Percentiles rank a stretch among this genome's conserved stretches.
phyloP scores from a whole-genome alignment of 2,113 vertebrate genomes.

The Oreochromis tanganicae region DNA sequence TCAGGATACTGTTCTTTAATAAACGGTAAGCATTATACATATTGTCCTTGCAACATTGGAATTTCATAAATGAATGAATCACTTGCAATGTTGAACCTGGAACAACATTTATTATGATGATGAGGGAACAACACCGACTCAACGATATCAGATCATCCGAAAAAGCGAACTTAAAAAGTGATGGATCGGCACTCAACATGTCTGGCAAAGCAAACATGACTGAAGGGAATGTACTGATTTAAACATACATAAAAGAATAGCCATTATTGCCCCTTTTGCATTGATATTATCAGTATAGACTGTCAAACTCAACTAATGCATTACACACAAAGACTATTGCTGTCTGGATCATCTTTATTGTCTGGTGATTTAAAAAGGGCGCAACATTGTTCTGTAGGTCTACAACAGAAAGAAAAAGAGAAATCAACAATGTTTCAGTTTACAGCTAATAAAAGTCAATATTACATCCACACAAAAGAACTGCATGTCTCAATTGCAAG shows the following conservation, averaged over 20 bases:
- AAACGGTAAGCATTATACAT: too few relatives aligned
- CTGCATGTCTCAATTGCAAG: background rate
- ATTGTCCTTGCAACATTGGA: too few relatives aligned
- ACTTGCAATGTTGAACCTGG: too few relatives aligned
- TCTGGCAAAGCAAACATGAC: background rate
- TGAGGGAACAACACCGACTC: too few relatives aligned
- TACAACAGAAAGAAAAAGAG: background rate
- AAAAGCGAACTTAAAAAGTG: background rate
- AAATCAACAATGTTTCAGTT: background rate
- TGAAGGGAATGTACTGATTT: background rate
- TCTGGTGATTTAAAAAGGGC: background rate
- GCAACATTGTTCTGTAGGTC: background rate
- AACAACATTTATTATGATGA: too few relatives aligned
- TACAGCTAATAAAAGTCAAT: background rate
- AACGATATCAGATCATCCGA: too few relatives aligned
- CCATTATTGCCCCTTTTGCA: background rate
- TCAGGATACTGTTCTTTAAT: too few relatives aligned
- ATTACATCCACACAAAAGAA: background rate
- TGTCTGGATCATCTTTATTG: background rate
- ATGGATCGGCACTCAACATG: slow-evolving; percentile 1
- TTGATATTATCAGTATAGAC: background rate
- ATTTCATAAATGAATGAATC: too few relatives aligned
- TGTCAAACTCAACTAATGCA: background rate
- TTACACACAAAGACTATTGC: background rate
- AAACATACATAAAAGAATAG: background rate